Base-by-base conservation (phyloP, 2,797 vertebrate genomes). In the Rhabdophis nuchalis region DNA sequence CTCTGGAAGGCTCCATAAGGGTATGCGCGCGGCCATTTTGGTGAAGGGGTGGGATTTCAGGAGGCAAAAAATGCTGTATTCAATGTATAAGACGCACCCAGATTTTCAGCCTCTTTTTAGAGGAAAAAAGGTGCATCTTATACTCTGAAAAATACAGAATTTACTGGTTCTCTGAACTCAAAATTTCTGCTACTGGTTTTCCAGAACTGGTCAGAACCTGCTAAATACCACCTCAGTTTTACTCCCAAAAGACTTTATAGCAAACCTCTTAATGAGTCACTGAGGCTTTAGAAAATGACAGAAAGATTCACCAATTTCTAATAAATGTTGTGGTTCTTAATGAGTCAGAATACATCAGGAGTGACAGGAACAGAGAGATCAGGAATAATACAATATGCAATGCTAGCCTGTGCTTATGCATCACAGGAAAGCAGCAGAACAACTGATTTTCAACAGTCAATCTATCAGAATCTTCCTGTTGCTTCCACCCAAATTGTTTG, bases 361-460 rank as follows among this genome's bases (percentile, higher is more conserved):
- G 5, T 86, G 56, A 85, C 29, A 85, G 50, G 56, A 87, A 88
- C 0, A 0, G 23, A 25, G 2, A 64, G 89, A 16, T 20, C 36
- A 92, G 85, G 92, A 32, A 50, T 27, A 18, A n/a, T 46, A 88
- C 29, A 41, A 1, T n/a, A 88, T 91, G n/a, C 58, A 41, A 0
- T n/a, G 92, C 54, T 52, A 85, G n/a, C 12, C 54, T 85, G 6
- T 25, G 87, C 9, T 68, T 50, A 27, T n/a, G 14, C 13, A 87
- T 53, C 52, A 13, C 56, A 4, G 11, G 85, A 94, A 20, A 94
- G 52, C 58, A 92, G 11, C 1, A 41, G 93, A 94, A 87, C 46
- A 93, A 87, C 53, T 32, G 94, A 85, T 92, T 93, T 56, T 91
- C 91, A 86, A 91, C 88, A n/a, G 90, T 91, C 91, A 91, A n/a